Evolutionary conservation across 2,797 vertebrate species (phyloP), one percentile per base, ranked within the genome.

Genomic region (Mycteria americana): DNA sequence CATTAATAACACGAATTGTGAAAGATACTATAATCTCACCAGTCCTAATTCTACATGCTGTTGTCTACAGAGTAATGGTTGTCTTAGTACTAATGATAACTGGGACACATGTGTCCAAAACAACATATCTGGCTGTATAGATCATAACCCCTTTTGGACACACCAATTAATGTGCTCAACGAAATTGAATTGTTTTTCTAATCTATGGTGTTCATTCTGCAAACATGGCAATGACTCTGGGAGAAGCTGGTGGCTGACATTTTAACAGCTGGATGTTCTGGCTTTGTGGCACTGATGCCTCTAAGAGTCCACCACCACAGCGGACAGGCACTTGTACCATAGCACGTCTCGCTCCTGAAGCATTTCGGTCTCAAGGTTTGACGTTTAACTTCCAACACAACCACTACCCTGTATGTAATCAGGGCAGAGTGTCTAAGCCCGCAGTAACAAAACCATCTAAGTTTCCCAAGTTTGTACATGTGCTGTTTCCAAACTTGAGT

Each of bases 391-490:
- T 92, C 15, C 41, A 48, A 33, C 18, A 69, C 45, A 84, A 60
- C 25, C n/a, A 23, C 50, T 79, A 63, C 7, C 9, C n/a, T 35
- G 5, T 30, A 56, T 31, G 24, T 37, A 68, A 73, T 18, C 18
- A 68, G 48, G 18, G 18, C 23, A 64, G 53, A 67, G 23, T 59
- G 11, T 46, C 63, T 72, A 80, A 73, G 14, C 23, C 28, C 8
- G 2, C 28, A 17, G 24, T 39, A 68, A 46, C 0, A 5, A 50
- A 35, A 39, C 27, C 28, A 30, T 30, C 31, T 37, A 48, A 60
- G 10, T 35, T 72, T n/a, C 69, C 37, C 19, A 14, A 24, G 19
- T 59, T 31, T 35, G 48, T 45, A 39, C 0, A 0, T 27, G 46
- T 0, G 1, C 23, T 27, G 11, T 57, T 79, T 68, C 74, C 62